Conservation (phyloP, 2,113 vertebrate genomes). For the Mesembrinibis cayennensis region DNA sequence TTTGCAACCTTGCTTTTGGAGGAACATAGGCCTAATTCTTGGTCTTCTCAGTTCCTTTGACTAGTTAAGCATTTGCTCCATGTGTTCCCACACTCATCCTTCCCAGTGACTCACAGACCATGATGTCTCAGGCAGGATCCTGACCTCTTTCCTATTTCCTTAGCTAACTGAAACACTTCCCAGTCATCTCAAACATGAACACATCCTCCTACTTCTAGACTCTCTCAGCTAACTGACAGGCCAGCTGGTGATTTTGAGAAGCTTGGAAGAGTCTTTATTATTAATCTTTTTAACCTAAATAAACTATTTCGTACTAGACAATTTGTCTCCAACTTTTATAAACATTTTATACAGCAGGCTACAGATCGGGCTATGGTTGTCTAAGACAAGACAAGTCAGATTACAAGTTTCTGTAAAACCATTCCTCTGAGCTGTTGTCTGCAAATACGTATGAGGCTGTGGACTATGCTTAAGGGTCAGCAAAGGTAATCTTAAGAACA, state of each 20-base stretch:
- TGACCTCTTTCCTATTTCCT: neutral
- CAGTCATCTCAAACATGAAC: neutral
- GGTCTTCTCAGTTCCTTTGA: neutral
- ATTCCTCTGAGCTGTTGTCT: neutral
- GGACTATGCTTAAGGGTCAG: neutral
- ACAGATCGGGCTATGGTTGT: neutral
- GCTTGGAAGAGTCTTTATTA: neutral
- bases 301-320: neutral
- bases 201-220: neutral
- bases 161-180: neutral
- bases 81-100: neutral
- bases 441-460: neutral
- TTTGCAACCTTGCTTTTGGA: neutral
- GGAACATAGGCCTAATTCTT: neutral
- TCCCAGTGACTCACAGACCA: neutral
- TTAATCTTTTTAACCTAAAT: neutral
- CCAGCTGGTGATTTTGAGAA: neutral
- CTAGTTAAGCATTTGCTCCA: neutral
- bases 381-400: neutral
- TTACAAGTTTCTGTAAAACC: neutral
- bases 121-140: neutral
- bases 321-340: neutral
- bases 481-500: neutral
- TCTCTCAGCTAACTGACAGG: neutral
- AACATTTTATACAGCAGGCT: neutral